These are phyloP conservation scores for Protobothrops mucrosquamatus DNA, from an alignment of 2,113 vertebrate genomes.

Conservation along the genomic window DNA sequence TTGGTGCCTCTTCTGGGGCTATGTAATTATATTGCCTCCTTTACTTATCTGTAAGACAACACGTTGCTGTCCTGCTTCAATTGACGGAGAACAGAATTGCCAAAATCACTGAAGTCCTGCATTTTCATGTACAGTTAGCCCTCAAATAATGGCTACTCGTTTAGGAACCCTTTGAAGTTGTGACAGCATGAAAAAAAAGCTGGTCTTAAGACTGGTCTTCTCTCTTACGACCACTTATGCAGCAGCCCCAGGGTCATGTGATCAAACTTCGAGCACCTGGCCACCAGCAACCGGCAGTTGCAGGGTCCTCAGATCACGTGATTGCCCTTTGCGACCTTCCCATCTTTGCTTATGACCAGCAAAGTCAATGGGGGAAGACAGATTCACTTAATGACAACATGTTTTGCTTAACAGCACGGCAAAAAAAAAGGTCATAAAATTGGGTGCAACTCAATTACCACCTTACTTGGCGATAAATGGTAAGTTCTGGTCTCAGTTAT, in stretches of 20 bases:
- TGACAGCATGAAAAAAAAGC: too few relatives aligned
- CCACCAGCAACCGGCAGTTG: too few relatives aligned
- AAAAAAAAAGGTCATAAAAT: not conserved
- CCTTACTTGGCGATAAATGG: not conserved
- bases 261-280: too few relatives aligned
- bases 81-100: not conserved
- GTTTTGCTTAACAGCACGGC: not conserved
- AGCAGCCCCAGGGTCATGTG: too few relatives aligned
- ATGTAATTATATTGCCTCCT: not conserved
- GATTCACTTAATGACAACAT: not conserved
- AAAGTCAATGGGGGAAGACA: not conserved
- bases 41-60: too few relatives aligned
- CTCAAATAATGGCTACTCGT: not conserved
- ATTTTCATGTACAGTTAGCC: not conserved
- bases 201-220: too few relatives aligned
- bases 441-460: not conserved
- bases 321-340: not conserved
- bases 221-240: too few relatives aligned
- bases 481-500: not conserved
- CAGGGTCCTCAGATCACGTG: too few relatives aligned
- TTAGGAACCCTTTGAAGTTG: too few relatives aligned
- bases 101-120: not conserved
- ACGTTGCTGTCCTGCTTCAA: not conserved
- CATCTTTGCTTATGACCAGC: not conserved
- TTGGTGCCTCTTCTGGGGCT: not conserved